These are phyloP conservation scores for Eudyptes chrysolophus DNA, from an alignment of 2,113 vertebrate species.

Conservation along the genomic window DNA sequence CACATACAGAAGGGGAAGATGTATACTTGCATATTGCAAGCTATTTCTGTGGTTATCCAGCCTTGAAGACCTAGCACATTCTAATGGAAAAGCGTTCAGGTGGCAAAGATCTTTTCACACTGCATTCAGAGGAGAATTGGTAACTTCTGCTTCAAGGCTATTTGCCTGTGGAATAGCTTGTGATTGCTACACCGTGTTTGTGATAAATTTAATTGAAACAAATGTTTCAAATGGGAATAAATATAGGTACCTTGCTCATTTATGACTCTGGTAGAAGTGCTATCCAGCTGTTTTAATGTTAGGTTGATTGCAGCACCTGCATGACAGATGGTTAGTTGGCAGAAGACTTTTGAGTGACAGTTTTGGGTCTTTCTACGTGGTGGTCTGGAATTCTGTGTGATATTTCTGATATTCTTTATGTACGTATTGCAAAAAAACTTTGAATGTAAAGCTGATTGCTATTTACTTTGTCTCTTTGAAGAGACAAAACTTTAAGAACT, in stretches of 20 bases:
- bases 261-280: neutral
- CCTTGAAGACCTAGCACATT: constrained; percentile 50
- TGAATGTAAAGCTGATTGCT: neutral
- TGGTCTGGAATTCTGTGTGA: neutral
- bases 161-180: neutral
- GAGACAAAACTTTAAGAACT: neutral
- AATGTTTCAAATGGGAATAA: neutral
- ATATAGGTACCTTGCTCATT: neutral
- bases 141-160: constrained; percentile 38
- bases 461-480: neutral
- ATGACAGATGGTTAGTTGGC: neutral
- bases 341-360: neutral
- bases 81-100: constrained; percentile 52
- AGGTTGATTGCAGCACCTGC: neutral
- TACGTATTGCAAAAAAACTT: neutral
- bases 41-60: constrained; percentile 53
- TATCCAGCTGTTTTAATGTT: neutral
- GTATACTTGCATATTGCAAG: constrained; percentile 18
- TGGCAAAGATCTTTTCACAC: constrained; percentile 54
- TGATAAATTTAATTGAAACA: constrained; percentile 33
- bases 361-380: neutral
- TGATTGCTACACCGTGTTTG: neutral
- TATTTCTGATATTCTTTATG: neutral
- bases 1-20: neutral
- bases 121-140: constrained; percentile 12